Conservation (phyloP, 2,797 vertebrate genomes). For the Vespertilio murinus region DNA sequence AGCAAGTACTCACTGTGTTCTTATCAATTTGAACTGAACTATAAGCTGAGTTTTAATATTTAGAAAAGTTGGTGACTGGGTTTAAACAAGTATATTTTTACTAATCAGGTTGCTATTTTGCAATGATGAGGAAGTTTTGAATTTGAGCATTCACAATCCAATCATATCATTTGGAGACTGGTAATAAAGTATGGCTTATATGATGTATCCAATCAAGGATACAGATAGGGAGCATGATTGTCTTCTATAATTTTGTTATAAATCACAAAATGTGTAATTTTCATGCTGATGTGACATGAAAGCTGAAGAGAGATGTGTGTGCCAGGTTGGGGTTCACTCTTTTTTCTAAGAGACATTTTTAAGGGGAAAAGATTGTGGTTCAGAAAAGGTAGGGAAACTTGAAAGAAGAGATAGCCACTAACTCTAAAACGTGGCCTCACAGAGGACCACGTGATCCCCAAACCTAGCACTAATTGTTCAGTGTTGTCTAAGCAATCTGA, state of each 20-base stretch:
- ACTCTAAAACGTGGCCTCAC: background rate
- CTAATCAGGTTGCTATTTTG: conserved; percentile 21
- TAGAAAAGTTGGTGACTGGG: background rate
- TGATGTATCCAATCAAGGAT: conserved; percentile 52
- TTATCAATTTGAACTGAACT: background rate
- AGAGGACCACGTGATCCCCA: background rate
- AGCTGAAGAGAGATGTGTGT: background rate
- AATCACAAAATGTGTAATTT: conserved; percentile 40
- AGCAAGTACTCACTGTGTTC: background rate
- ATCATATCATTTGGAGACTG: background rate
- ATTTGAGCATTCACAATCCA: conserved; percentile 42
- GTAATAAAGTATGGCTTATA: background rate
- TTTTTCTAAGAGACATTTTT: background rate
- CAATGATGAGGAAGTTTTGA: conserved; percentile 14
- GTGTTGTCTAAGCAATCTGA: background rate
- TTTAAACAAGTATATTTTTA: conserved; percentile 5
- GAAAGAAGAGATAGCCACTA: background rate
- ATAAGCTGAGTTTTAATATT: background rate
- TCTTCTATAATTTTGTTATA: conserved; percentile 48
- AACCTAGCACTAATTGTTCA: no score
- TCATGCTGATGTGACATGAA: background rate
- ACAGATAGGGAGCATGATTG: conserved; percentile 48
- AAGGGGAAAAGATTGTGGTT: background rate
- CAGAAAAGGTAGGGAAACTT: background rate
- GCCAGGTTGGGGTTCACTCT: background rate